A percentile compares a stretch with the other conserved stretches of the same genome.
Evolutionary conservation across 64 coral and sea anemone genomes (phyloP).

Genomic region (Catalaphyllia jardinei): DNA sequence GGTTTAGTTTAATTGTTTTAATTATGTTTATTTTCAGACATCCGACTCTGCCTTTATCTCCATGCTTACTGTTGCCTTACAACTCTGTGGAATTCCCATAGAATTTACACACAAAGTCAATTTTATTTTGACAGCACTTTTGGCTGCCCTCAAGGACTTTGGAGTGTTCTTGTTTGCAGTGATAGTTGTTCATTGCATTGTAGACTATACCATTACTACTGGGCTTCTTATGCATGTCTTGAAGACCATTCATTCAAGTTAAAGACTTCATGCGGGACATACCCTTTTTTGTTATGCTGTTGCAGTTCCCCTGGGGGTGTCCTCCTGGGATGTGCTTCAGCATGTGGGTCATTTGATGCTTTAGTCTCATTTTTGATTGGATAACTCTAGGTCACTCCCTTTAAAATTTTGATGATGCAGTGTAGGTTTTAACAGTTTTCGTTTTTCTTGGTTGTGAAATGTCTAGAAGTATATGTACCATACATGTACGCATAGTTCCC

Average conservation of each 20-base stretch:
- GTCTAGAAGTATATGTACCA: no score
- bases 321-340: no score
- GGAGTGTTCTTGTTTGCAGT: conserved; percentile 61
- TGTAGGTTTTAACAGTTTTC: no score
- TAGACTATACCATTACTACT: conserved; percentile 27
- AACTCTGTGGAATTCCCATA: conserved; percentile 71
- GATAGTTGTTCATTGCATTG: conserved; percentile 15
- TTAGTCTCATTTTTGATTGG: no score
- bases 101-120: conserved; percentile 59
- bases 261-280: background rate
- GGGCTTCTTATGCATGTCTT: background rate
- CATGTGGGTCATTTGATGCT: no score
- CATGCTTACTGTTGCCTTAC: conserved; percentile 63
- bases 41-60: conserved; percentile 64
- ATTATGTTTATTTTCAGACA: conserved; percentile 36
- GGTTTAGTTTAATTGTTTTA: background rate
- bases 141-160: conserved; percentile 67
- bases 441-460: no score
- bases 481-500: no score
- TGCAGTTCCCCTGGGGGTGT: no score
- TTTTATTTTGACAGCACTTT: conserved; percentile 53
- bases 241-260: background rate
- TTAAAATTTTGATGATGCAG: no score
- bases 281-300: no score
- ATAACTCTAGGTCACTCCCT: no score